phyloP scores from a whole-genome alignment of 2,113 vertebrate species.

The Corythaixoides concolor region DNA sequence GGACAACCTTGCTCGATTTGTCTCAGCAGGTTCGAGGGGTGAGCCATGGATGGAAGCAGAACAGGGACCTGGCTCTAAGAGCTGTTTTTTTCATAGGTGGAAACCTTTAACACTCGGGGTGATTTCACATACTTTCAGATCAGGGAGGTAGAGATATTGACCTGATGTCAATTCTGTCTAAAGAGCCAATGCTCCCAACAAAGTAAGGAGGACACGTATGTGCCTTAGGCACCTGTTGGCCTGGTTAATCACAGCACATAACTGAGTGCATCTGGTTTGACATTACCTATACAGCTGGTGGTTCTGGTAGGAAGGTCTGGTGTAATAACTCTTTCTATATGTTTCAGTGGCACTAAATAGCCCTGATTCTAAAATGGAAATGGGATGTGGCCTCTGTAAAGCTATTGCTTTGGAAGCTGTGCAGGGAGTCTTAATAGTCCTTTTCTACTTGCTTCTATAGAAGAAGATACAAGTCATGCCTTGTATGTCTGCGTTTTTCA shows the following conservation, averaged over 20 bases:
- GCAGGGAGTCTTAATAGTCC: not conserved
- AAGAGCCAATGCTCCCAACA: not conserved
- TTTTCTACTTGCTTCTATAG: not conserved
- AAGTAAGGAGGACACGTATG: not conserved
- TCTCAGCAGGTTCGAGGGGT: not conserved
- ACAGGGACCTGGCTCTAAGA: not conserved
- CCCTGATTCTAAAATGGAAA: not conserved
- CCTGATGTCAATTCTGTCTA: not conserved
- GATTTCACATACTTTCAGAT: not conserved
- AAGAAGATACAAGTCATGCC: not conserved
- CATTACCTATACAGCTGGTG: not conserved
- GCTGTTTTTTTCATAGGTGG: not conserved
- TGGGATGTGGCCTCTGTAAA: not conserved
- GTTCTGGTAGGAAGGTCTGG: not conserved
- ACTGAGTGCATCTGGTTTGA: not conserved
- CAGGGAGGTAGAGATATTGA: not conserved
- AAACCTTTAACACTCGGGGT: not conserved
- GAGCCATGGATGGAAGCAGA: not conserved
- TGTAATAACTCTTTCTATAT: not conserved
- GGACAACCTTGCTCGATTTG: not conserved
- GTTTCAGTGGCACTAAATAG: not conserved
- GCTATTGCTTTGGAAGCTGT: not conserved
- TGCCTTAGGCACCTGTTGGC: slow-evolving; percentile 55
- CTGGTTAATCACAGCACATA: not conserved
- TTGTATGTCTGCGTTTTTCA: not conserved